Evolutionary conservation across 2,888 invertebrate genomes (phyloP).

Genomic region (Hybos culiciformis): DNA sequence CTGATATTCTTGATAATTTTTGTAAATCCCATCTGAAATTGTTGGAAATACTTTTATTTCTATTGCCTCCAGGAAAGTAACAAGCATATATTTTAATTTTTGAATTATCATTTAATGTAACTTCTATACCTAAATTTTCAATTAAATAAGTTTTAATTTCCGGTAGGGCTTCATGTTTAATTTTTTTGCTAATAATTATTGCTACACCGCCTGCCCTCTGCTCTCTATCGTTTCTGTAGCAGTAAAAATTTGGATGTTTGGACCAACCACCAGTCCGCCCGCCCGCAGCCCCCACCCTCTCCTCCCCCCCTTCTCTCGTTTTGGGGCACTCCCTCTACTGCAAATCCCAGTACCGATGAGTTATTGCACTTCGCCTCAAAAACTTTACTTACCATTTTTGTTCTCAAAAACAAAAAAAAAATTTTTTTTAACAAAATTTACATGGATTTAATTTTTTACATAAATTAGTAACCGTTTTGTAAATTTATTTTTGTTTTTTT

Average conservation of each 20-base stretch:
- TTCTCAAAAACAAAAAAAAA: too few relatives aligned
- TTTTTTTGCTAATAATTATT: not conserved
- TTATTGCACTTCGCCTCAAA: too few relatives aligned
- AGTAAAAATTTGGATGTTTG: slow-evolving; percentile 1
- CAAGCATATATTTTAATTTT: not conserved
- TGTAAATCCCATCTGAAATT: not conserved
- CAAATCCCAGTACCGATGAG: too few relatives aligned
- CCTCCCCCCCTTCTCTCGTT: too few relatives aligned
- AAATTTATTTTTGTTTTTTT: too few relatives aligned
- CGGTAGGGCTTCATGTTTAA: not conserved
- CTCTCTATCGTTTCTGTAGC: not conserved
- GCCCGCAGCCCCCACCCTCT: too few relatives aligned
- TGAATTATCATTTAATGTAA: not conserved
- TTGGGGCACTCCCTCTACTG: too few relatives aligned
- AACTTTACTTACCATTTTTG: too few relatives aligned
- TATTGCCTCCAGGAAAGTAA: slow-evolving; percentile 2
- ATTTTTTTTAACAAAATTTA: too few relatives aligned
- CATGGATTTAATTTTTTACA: too few relatives aligned
- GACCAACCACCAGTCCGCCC: too few relatives aligned
- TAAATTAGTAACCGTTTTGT: too few relatives aligned
- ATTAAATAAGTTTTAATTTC: not conserved
- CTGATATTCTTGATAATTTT: not conserved
- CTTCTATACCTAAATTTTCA: slow-evolving; percentile 1
- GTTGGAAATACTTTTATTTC: not conserved
- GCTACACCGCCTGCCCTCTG: slow-evolving; percentile 2